Conservation (phyloP, 2,888 invertebrate genomes). For the Prosapia bicincta region DNA sequence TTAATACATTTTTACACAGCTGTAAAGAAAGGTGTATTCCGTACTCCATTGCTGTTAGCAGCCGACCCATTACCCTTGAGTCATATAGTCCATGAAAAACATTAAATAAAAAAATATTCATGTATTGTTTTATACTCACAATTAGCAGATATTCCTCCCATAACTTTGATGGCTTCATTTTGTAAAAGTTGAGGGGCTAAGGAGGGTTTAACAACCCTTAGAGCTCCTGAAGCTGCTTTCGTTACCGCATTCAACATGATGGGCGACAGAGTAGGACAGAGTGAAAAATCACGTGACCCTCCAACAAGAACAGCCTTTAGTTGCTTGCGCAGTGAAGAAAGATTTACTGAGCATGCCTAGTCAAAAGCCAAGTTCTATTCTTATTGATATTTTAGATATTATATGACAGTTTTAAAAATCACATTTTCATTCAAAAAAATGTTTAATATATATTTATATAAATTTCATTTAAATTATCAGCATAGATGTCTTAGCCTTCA, state of each 20-base stretch:
- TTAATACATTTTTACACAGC: not conserved
- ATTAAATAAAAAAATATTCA: conserved; percentile 3
- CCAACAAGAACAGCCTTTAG: not conserved
- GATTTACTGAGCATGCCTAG: not conserved
- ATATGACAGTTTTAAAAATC: too few species aligned
- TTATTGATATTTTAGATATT: too few species aligned
- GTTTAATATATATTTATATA: too few species aligned
- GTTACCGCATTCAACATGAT: conserved; percentile 58
- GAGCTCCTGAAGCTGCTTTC: conserved; percentile 54
- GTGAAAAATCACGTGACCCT: conserved; percentile 36
- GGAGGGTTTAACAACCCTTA: conserved; percentile 54
- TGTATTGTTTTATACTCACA: conserved; percentile 50
- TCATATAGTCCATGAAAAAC: not conserved
- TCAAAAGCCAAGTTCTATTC: not conserved
- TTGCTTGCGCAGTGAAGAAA: not conserved
- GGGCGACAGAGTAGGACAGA: conserved; percentile 28
- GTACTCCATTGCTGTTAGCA: not conserved
- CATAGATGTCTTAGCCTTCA: too few species aligned
- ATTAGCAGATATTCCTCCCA: conserved; percentile 50
- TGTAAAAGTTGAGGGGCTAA: conserved; percentile 48
- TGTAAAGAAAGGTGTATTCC: not conserved
- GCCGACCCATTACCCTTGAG: conserved; percentile 26
- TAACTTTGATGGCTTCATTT: conserved; percentile 51
- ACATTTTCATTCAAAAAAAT: too few species aligned
- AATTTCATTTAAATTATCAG: too few species aligned